Evolutionary conservation across 2,113 vertebrate genomes (phyloP).

Genomic region (Hystrix brachyura): DNA sequence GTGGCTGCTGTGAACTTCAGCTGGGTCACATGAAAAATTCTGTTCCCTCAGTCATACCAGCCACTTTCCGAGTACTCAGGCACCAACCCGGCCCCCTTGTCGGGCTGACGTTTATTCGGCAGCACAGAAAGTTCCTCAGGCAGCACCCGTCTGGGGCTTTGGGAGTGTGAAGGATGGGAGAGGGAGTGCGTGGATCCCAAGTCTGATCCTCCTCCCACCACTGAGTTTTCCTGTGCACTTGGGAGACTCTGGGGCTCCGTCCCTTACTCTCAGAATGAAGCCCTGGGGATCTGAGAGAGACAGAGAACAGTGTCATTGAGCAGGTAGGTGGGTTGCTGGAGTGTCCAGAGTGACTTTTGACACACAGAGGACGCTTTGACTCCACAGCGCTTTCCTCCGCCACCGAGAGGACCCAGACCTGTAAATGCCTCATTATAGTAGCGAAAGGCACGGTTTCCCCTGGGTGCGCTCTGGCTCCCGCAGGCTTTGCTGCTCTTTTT

Average conservation of each 20-base stretch:
- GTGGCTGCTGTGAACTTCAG: not conserved
- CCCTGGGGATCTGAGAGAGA: not conserved
- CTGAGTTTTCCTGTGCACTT: not conserved
- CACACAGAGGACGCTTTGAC: not conserved
- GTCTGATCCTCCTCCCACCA: not conserved
- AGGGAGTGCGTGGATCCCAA: rapidly evolving
- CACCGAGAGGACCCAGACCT: not conserved
- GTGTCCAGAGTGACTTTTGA: not conserved
- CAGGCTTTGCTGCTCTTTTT: not conserved
- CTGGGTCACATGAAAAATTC: not conserved
- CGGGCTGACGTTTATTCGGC: not conserved
- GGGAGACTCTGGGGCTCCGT: not conserved
- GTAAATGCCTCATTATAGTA: not conserved
- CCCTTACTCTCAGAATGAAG: not conserved
- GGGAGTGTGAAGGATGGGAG: not conserved
- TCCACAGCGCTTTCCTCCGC: not conserved
- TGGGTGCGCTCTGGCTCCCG: not conserved
- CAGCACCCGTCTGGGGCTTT: not conserved
- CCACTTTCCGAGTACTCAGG: not conserved
- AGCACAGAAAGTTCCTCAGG: not conserved
- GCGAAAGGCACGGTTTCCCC: not conserved
- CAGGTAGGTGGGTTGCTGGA: not conserved
- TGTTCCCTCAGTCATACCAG: not conserved
- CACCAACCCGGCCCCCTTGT: not conserved
- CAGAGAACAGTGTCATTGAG: not conserved